Conservation (phyloP, 2,797 vertebrate genomes). For the Podarcis siculus region DNA sequence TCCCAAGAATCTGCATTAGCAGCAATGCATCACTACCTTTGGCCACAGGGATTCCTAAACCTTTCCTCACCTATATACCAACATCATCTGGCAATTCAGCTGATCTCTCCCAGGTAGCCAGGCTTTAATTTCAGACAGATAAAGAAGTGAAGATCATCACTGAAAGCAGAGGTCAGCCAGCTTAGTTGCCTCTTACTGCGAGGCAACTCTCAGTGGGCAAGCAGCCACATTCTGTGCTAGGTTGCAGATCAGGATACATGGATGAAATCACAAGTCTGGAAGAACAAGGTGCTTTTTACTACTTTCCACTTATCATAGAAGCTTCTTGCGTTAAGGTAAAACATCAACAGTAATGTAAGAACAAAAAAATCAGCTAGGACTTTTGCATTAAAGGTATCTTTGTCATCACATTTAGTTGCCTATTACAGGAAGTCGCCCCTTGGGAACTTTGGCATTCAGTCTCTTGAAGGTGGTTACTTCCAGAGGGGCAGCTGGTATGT, state of each 20-base stretch:
- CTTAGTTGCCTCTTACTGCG: neutral
- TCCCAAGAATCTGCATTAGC: neutral
- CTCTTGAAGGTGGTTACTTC: slow-evolving; percentile 50
- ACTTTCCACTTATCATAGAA: neutral
- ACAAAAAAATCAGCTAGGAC: too few relatives aligned
- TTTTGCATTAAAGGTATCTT: neutral
- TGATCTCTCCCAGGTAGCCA: neutral
- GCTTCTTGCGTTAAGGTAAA: too few relatives aligned
- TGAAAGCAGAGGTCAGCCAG: neutral
- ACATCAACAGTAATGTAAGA: too few relatives aligned
- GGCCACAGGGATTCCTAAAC: neutral
- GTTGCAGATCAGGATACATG: neutral
- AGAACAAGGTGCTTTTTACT: neutral
- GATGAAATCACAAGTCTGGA: neutral
- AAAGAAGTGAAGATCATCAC: neutral
- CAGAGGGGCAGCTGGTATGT: slow-evolving; percentile 15
- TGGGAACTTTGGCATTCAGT: slow-evolving; percentile 17
- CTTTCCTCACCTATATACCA: neutral
- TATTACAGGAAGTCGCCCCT: neutral
- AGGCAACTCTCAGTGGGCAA: neutral
- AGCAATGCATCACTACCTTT: neutral
- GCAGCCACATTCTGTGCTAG: neutral
- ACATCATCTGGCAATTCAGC: neutral
- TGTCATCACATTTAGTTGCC: neutral
- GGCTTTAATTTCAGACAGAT: neutral